phyloP scores from a whole-genome alignment of 2,113 vertebrate species.

The Passer montanus region DNA sequence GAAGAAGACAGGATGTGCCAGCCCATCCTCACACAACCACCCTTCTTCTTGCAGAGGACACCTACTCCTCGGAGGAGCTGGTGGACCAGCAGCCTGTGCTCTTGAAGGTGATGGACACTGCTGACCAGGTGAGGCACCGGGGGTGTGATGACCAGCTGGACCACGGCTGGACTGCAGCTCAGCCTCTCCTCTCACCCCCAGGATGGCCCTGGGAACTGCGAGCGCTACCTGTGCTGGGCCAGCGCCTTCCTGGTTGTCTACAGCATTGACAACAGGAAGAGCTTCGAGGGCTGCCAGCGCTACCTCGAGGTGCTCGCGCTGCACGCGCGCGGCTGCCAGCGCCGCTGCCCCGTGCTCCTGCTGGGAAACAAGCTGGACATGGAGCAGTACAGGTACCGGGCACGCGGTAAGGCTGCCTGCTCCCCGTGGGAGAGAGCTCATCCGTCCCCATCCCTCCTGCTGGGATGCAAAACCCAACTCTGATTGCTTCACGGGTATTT shows the following conservation, averaged over 20 bases:
- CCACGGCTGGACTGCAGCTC: not conserved
- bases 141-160: not conserved
- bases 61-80: slow-evolving; percentile 85
- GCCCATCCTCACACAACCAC: not conserved
- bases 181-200: slow-evolving; percentile 5
- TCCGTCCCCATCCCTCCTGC: not conserved
- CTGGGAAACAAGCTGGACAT: slow-evolving; percentile 94
- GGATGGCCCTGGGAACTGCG: slow-evolving; percentile 84
- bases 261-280: slow-evolving; percentile 82
- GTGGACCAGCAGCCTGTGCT: slow-evolving; percentile 88
- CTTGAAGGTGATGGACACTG: slow-evolving; percentile 91
- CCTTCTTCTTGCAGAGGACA: slow-evolving; percentile 83
- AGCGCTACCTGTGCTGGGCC: slow-evolving; percentile 89
- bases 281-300: slow-evolving; percentile 81
- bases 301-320: slow-evolving; percentile 82
- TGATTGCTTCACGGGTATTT: not conserved
- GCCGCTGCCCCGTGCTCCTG: slow-evolving; percentile 76
- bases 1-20: not conserved
- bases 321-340: slow-evolving; percentile 74
- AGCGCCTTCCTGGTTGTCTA: slow-evolving; percentile 87
- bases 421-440: not conserved
- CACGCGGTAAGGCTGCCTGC: not conserved
- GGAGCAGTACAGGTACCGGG: slow-evolving; percentile 86
- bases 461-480: not conserved
- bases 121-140: slow-evolving; percentile 79